These are phyloP conservation scores for Passer montanus DNA, from an alignment of 2,113 vertebrate species.

Conservation along the genomic window DNA sequence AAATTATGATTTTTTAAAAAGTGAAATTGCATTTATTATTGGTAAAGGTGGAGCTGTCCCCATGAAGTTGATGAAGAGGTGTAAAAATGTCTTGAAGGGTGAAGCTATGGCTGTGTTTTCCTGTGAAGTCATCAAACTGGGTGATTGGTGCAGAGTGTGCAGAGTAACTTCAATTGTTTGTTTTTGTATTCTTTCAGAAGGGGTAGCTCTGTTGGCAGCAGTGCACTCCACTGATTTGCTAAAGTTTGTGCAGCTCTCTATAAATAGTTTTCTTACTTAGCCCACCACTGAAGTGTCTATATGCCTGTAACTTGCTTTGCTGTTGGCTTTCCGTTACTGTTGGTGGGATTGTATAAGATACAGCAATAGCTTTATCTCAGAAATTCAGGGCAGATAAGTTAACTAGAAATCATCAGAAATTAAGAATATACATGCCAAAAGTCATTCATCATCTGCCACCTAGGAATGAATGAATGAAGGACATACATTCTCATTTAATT, in stretches of 20 bases:
- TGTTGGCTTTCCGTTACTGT: not conserved
- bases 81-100: not conserved
- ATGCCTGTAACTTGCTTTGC: not conserved
- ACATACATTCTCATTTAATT: not conserved
- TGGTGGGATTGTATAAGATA: not conserved
- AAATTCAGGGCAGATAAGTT: not conserved
- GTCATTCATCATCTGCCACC: not conserved
- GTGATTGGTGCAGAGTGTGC: not conserved
- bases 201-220: not conserved
- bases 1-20: not conserved
- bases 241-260: not conserved
- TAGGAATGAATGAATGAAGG: not conserved
- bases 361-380: not conserved
- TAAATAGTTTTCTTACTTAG: not conserved
- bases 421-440: not conserved
- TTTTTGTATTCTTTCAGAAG: not conserved
- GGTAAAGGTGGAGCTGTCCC: not conserved
- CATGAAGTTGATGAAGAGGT: not conserved
- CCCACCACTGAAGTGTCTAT: not conserved
- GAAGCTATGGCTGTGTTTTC: not conserved
- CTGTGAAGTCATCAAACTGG: not conserved
- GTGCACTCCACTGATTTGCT: not conserved
- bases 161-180: not conserved
- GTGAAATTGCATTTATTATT: not conserved
- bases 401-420: not conserved